Evolutionary conservation across 2,888 invertebrate species (phyloP).

Genomic region (Sarcophaga carnaria): DNA sequence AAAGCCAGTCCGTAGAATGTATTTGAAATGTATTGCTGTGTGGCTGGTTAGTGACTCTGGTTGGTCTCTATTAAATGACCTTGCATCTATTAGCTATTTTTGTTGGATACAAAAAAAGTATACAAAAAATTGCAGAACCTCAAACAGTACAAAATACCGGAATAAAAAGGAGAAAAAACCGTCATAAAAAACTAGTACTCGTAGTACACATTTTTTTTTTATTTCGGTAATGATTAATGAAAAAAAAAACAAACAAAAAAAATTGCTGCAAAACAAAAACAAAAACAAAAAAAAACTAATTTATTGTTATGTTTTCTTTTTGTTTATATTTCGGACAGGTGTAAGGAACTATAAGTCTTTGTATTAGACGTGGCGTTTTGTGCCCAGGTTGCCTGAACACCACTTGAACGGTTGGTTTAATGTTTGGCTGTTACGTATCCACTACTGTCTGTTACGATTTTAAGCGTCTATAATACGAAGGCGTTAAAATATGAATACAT

Average conservation of each 20-base stretch:
- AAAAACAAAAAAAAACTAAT: not conserved
- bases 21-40: constrained; percentile 3
- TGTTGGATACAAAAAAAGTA: not conserved
- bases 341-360: constrained; percentile 6
- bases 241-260: not conserved
- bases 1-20: not conserved
- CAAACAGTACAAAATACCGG: constrained; percentile 1
- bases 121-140: not conserved
- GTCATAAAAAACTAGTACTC: constrained; percentile 10
- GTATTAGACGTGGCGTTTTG: not conserved
- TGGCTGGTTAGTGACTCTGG: not conserved
- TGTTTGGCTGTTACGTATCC: not conserved
- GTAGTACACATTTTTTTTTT: constrained; percentile 11
- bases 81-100: constrained; percentile 39
- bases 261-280: not conserved
- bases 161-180: too few relatives aligned
- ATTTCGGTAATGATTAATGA: constrained; percentile 35
- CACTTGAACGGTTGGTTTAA: not conserved
- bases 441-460: constrained; percentile 28
- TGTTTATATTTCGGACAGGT: constrained; percentile 38
- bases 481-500: constrained; percentile 17
- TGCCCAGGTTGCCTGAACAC: not conserved
- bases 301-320: not conserved
- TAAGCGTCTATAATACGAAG: constrained; percentile 31
- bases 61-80: constrained; percentile 48